phyloP scores from a whole-genome alignment of 2,113 vertebrate species.

The Spilogale gracilis region DNA sequence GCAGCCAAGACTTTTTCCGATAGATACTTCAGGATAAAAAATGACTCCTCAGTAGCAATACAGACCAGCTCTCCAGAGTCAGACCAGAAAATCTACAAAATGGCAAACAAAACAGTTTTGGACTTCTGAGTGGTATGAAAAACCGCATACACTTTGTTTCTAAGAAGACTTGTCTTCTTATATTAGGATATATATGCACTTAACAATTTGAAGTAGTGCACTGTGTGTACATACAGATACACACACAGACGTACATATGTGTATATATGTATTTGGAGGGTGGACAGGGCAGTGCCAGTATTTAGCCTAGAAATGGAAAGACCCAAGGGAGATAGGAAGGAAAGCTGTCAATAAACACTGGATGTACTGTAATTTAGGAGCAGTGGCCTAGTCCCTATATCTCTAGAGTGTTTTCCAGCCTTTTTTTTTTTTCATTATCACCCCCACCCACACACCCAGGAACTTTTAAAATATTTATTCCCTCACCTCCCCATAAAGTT shows the following conservation, averaged over 20 bases:
- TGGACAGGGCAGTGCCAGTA: background rate
- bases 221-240: background rate
- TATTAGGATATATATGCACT: background rate
- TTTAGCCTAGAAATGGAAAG: background rate
- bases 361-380: background rate
- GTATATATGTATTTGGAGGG: background rate
- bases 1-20: conserved; percentile 97
- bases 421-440: background rate
- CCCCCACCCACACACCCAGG: background rate
- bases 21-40: conserved; percentile 98
- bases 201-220: background rate
- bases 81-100: conserved; percentile 97
- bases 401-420: background rate
- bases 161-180: background rate
- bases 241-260: background rate
- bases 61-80: conserved; percentile 99
- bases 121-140: background rate
- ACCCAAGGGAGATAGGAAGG: background rate
- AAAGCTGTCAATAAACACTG: too few species aligned
- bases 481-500: background rate
- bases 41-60: conserved; percentile 99
- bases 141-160: conserved; percentile 3
- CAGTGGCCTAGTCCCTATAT: background rate
- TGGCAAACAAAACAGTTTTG: conserved; percentile 62
- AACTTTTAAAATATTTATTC: background rate